Evolutionary conservation across 2,113 vertebrate species (phyloP), one percentile per base, ranked within the genome.

Genomic region (Calyptommatus sinebrachiatus): DNA sequence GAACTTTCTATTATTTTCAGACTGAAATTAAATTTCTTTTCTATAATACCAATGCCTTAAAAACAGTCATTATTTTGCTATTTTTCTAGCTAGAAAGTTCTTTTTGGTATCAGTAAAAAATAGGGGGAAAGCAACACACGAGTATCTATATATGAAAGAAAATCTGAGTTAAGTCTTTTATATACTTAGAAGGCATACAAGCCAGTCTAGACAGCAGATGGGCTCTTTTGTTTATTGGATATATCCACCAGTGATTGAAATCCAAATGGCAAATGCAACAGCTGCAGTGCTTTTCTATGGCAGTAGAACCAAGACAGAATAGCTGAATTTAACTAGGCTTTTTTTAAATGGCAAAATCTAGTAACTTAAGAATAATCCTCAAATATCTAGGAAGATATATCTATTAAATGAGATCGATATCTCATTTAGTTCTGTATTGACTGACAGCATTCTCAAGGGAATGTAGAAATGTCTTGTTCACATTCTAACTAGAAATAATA

Each of bases 151-250:
- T 31, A 71, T 46, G 26, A 45, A 71, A 50, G 18, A 10, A 78
- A 50, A 16, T 24, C 8, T 57, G 48, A 11, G 22, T 67, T 67
- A 73, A 35, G 29, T 66, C 9, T 62, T 50, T 48, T 11, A 63
- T 46, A 71, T 29, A 63, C 48, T 48, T 18, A 31, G 53, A 71
- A 35, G 31, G 45, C 22, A 80, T 31, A 45, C 79, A 80, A 60
- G 35, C 22, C 24, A 74, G 48, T 80, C 71, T 67, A 73, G 78
- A 73, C 78, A 80, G 78, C 78, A 80, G 78, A 73, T 80, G 71
- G 78, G 7, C 46, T 67, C 24, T 80, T 41, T 80, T 73, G 28
- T 18, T 80, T 67, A 80, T 73, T 80, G 72, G 62, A 74, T 41
- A 45, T 31, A 68, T 74, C 63, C 31, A 80, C 63, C 3, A 68